Conservation (phyloP, 1,140 invertebrate species). For the Myzus persicae region DNA sequence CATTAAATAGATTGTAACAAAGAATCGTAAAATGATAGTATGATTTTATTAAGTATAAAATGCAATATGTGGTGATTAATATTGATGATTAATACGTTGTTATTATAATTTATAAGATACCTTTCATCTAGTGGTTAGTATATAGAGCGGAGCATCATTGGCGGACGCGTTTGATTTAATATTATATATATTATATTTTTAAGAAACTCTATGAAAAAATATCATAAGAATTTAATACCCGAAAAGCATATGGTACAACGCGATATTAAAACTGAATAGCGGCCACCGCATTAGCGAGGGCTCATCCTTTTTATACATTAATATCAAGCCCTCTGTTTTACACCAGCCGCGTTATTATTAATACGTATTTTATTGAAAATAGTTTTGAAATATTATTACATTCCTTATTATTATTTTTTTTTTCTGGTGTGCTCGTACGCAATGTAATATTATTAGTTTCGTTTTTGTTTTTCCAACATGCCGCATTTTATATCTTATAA, state of each 20-base stretch:
- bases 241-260: background rate
- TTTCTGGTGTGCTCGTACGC: background rate
- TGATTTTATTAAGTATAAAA: no score
- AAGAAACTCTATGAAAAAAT: background rate
- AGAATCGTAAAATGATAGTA: no score
- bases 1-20: no score
- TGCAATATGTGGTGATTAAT: no score
- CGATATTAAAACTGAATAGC: conserved; percentile 3
- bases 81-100: no score
- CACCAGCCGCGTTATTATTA: conserved; percentile 11
- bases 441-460: background rate
- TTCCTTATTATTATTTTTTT: background rate
- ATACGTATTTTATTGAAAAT: conserved; percentile 23
- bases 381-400: conserved; percentile 8
- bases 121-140: no score
- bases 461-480: background rate
- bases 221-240: background rate
- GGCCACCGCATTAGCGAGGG: background rate
- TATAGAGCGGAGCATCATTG: no score
- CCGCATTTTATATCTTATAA: background rate
- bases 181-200: background rate
- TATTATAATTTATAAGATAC: no score
- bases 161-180: background rate
- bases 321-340: conserved; percentile 35
- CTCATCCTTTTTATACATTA: conserved; percentile 34